Conservation (phyloP, 53 echinoderm and acorn worm genomes). For the Patiria pectinifera region DNA sequence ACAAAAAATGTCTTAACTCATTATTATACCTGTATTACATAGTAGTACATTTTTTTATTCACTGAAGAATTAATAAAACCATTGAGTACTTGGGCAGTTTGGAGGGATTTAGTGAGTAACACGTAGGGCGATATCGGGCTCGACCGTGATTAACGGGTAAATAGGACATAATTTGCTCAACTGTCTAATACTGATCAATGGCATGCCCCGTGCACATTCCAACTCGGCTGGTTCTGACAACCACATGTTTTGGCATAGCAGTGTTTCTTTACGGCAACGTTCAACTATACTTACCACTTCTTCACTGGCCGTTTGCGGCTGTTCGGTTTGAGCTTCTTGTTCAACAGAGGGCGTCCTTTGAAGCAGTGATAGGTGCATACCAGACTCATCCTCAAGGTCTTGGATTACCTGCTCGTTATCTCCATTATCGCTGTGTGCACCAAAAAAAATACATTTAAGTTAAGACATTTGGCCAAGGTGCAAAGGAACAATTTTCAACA, state of each 20-base stretch:
- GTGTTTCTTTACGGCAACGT: background rate
- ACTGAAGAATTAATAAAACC: too few relatives aligned
- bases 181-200: too few relatives aligned
- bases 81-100: too few relatives aligned
- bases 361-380: constrained; percentile 59
- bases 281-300: constrained; percentile 65
- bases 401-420: constrained; percentile 31
- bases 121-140: too few relatives aligned
- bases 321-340: constrained; percentile 63
- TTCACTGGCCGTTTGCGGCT: constrained; percentile 30
- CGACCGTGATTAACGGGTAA: too few relatives aligned
- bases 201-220: background rate
- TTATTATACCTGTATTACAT: too few relatives aligned
- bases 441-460: background rate
- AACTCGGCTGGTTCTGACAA: background rate
- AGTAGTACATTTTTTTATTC: too few relatives aligned
- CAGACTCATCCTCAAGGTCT: constrained; percentile 48
- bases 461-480: too few relatives aligned
- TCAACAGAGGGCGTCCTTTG: constrained; percentile 60
- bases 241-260: background rate
- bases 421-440: constrained; percentile 12
- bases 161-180: too few relatives aligned
- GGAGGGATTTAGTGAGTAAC: too few relatives aligned
- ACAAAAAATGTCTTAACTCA: too few relatives aligned
- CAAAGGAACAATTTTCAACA: too few relatives aligned